Evolutionary conservation across 2,113 vertebrate genomes (phyloP).

Genomic region (Phycodurus eques): DNA sequence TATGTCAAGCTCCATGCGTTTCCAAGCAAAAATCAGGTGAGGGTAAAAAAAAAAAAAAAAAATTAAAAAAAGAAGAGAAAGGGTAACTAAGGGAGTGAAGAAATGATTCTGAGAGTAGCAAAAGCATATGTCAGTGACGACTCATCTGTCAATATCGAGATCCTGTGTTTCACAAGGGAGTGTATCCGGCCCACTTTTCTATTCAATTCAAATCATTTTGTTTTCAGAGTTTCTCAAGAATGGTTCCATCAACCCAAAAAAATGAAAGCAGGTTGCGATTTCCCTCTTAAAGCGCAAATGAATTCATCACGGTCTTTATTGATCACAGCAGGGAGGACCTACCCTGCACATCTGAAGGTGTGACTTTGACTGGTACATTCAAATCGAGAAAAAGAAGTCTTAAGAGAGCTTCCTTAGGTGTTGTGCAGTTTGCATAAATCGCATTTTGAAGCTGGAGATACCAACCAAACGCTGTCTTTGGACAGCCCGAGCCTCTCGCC

Average conservation of each 20-base stretch:
- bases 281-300: not conserved
- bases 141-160: too few species aligned
- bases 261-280: not conserved
- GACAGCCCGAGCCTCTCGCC: slow-evolving; percentile 45
- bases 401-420: not conserved
- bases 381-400: not conserved
- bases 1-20: too few species aligned
- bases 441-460: not conserved
- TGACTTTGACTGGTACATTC: not conserved
- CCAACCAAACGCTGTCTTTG: slow-evolving; percentile 61
- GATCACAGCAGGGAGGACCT: not conserved
- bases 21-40: too few species aligned
- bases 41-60: too few species aligned
- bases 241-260: not conserved
- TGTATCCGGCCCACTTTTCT: too few species aligned
- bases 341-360: not conserved
- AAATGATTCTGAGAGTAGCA: too few species aligned
- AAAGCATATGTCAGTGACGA: too few species aligned
- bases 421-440: not conserved
- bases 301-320: not conserved
- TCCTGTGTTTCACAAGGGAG: too few species aligned
- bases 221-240: too few species aligned
- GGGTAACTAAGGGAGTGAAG: too few species aligned
- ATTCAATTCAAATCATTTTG: too few species aligned
- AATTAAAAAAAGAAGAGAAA: too few species aligned